Conservation (phyloP, 2,888 invertebrate species). For the Cancer borealis region DNA sequence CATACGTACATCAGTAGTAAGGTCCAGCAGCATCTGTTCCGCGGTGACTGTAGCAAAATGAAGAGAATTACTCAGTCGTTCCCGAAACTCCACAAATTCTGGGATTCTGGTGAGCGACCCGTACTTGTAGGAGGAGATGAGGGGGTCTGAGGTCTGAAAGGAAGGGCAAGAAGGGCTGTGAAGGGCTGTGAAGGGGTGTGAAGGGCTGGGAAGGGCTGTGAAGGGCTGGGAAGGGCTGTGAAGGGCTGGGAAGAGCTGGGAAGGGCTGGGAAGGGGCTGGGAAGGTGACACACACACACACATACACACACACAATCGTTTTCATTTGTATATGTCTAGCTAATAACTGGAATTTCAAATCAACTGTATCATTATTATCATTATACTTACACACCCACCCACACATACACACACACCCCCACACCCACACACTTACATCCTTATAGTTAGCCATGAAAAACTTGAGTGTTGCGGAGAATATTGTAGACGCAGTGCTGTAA, state of each 20-base stretch:
- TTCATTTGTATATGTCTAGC: too few relatives aligned
- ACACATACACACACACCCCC: background rate
- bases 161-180: background rate
- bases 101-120: conserved; percentile 95
- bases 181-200: background rate
- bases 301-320: background rate
- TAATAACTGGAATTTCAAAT: too few relatives aligned
- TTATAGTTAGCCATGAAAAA: conserved; percentile 94
- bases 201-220: background rate
- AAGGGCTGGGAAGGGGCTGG: too few relatives aligned
- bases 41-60: conserved; percentile 86
- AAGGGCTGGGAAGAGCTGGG: background rate
- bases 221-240: background rate
- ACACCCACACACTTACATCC: conserved; percentile 85
- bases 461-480: conserved; percentile 88
- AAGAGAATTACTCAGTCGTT: conserved; percentile 89
- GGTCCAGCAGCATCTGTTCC: conserved; percentile 86
- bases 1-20: conserved; percentile 82
- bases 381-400: background rate
- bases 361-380: too few relatives aligned
- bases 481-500: conserved; percentile 85
- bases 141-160: conserved; percentile 91
- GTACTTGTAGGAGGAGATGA: conserved; percentile 95
- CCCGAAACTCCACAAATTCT: conserved; percentile 92
- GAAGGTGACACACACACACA: background rate